Evolutionary conservation across 2,888 invertebrate species (phyloP).

Genomic region (Netelia inedita): DNA sequence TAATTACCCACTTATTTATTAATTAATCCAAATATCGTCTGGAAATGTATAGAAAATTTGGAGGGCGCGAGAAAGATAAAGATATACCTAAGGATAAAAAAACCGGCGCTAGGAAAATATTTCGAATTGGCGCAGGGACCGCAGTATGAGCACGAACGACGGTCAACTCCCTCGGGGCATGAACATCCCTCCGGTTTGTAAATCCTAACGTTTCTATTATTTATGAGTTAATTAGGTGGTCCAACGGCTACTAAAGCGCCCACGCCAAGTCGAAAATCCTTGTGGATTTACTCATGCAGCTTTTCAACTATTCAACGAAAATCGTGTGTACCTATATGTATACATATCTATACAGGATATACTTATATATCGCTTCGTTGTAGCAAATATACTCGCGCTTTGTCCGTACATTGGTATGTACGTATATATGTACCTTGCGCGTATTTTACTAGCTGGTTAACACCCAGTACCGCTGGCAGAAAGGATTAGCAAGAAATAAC

Average conservation of each 20-base stretch:
- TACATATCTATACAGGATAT: not conserved
- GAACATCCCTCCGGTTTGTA: not conserved
- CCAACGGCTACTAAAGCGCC: conserved; percentile 40
- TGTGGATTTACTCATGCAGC: conserved; percentile 46
- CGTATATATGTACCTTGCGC: conserved; percentile 28
- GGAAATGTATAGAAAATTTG: too few species aligned
- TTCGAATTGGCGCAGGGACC: too few species aligned
- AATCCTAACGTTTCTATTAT: conserved; percentile 60
- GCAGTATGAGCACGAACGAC: too few species aligned
- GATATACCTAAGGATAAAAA: not conserved
- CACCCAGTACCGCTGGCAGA: conserved; percentile 39
- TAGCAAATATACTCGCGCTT: conserved; percentile 3
- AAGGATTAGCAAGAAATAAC: conserved; percentile 60
- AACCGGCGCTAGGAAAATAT: not conserved
- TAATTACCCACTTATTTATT: too few species aligned
- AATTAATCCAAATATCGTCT: too few species aligned
- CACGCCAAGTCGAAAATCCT: conserved; percentile 54
- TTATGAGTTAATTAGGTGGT: conserved; percentile 59
- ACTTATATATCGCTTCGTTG: not conserved
- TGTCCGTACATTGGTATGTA: conserved; percentile 7
- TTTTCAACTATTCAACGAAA: conserved; percentile 43
- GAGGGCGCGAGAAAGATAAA: too few species aligned
- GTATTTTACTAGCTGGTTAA: conserved; percentile 54
- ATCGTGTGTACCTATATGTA: not conserved
- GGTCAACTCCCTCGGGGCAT: not conserved